Evolutionary conservation across 1,140 invertebrate genomes (phyloP), one percentile per base, ranked within the genome.

Genomic region (Lasioglossum baleicum): DNA sequence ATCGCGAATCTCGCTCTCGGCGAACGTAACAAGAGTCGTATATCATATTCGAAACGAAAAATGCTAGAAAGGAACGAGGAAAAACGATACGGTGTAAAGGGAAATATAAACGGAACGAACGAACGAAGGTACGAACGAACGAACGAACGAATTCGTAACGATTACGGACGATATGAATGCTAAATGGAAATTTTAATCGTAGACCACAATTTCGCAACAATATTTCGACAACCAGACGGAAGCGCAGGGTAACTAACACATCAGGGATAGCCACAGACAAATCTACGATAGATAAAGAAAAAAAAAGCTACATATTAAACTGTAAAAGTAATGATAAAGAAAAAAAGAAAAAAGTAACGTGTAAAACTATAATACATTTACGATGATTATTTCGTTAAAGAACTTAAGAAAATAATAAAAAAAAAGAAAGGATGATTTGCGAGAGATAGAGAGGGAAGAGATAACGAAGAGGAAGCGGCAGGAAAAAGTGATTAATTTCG

Each of bases 181-280:
- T 3, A 11, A 11, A 48, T 11, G 71, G 75, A 86, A 82, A 66
- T 76, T 81, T 87, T 86, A 89, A 92, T 90, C 87, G 84, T 91
- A 91, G 89, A 91, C 88, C 88, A 92, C 87, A 91, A 88, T 90
- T 90, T 90, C 82, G 90, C 86, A 92, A 92, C 89, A 93, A 92
- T 93, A 92, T 92, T 93, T 93, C 91, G 90, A 93, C 89, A 93
- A 92, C 90, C 92, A 93, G 92, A 93, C 92, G 92, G 92, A 93
- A 93, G 92, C 92, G 92, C 92, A 93, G 92, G 92, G 92, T 93
- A 93, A 93, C 88, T 92, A 92, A 93, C 92, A 92, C 92, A 93
- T 92, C 92, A 93, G 92, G 92, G 92, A 93, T 93, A 92, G 92
- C 92, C 92, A 92, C 92, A 92, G 92, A 93, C 92, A 93, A 93